Conservation (phyloP, 2,888 invertebrate species). For the Plusia festucae region DNA sequence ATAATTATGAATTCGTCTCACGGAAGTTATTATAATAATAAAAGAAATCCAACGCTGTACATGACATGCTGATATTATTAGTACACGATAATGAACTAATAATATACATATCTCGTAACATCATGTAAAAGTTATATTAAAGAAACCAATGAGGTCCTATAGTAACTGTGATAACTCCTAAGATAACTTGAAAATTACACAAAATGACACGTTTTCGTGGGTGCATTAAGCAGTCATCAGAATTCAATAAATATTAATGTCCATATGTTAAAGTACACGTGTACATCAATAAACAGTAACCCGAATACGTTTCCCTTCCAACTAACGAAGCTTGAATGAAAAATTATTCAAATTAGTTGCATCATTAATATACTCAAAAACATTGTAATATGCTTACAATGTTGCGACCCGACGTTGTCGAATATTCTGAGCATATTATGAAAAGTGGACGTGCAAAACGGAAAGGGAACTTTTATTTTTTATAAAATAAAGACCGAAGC, state of each 20-base stretch:
- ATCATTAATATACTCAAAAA: constrained; percentile 46
- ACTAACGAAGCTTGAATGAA: constrained; percentile 39
- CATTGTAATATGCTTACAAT: constrained; percentile 46
- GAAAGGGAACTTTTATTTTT: constrained; percentile 44
- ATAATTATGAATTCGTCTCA: no score
- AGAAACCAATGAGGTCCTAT: no score
- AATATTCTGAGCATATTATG: constrained; percentile 41
- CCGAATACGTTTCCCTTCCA: constrained; percentile 35
- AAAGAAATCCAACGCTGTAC: background rate
- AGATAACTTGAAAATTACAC: background rate
- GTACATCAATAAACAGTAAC: constrained; percentile 29
- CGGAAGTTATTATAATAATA: no score
- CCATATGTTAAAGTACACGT: constrained; percentile 27
- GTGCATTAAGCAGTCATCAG: constrained; percentile 11
- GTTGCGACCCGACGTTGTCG: constrained; percentile 42
- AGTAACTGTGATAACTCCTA: background rate
- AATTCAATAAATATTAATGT: constrained; percentile 39
- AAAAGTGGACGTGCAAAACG: constrained; percentile 48
- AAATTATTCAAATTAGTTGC: constrained; percentile 50
- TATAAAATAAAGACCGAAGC: constrained; percentile 60
- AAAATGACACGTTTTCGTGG: background rate
- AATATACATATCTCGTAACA: background rate
- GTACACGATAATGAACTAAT: background rate
- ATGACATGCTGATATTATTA: background rate
- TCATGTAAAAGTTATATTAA: no score